phyloP scores from a whole-genome alignment of 2,888 invertebrate genomes.

The Chesias legatella region DNA sequence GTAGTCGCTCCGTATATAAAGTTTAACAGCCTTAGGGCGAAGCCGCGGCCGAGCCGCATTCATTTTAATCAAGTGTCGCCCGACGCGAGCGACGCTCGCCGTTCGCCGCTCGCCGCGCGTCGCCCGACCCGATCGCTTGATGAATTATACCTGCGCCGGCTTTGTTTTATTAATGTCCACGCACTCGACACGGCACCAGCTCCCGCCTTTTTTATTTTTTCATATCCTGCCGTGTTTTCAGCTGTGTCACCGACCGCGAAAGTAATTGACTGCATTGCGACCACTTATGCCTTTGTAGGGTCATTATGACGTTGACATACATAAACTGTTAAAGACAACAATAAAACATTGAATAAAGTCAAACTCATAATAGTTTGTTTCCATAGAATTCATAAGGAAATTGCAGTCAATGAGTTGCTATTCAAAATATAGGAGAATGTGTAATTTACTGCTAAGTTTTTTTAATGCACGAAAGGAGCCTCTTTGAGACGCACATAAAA shows the following conservation, averaged over 20 bases:
- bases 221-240: constrained; percentile 11
- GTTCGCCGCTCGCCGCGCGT: constrained; percentile 20
- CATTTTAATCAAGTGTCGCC: constrained; percentile 58
- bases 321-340: no score
- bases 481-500: no score
- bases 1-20: constrained; percentile 2
- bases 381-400: no score
- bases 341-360: no score
- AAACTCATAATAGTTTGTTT: no score
- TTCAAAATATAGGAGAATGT: no score
- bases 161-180: constrained; percentile 24
- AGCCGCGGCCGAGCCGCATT: constrained; percentile 36
- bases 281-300: no score
- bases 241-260: constrained; percentile 8
- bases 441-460: no score
- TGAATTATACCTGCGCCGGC: constrained; percentile 44
- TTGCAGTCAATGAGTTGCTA: no score
- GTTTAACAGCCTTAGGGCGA: constrained; percentile 1
- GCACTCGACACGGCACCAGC: constrained; percentile 10
- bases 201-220: constrained; percentile 10
- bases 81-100: constrained; percentile 23
- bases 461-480: no score
- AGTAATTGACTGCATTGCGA: constrained; percentile 11
- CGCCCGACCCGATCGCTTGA: constrained; percentile 45
- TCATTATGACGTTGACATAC: constrained; percentile 11